These are phyloP conservation scores for Eueides isabella DNA, from an alignment of 1,140 invertebrate genomes.

Conservation along the genomic window DNA sequence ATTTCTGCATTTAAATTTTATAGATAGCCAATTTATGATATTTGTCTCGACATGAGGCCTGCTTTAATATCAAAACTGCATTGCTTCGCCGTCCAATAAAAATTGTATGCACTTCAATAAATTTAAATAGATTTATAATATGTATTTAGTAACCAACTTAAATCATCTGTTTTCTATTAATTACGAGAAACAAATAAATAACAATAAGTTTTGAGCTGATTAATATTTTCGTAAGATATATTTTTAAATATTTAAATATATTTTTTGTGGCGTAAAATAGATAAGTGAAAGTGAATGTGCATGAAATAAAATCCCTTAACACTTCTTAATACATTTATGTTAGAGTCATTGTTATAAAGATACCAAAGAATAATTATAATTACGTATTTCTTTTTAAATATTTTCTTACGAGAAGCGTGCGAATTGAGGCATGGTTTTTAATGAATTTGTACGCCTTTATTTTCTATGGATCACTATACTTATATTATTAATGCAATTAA, in stretches of 20 bases:
- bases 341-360: too few relatives aligned
- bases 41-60: constrained; percentile 43
- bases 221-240: constrained; percentile 9
- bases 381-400: constrained; percentile 9
- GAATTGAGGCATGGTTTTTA: not conserved
- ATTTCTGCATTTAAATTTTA: constrained; percentile 38
- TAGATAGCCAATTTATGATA: constrained; percentile 43
- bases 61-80: constrained; percentile 53
- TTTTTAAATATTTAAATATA: constrained; percentile 7
- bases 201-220: constrained; percentile 10
- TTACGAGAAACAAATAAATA: not conserved
- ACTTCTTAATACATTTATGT: not conserved
- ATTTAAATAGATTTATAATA: constrained; percentile 26
- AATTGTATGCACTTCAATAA: constrained; percentile 42
- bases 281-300: constrained; percentile 20
- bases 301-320: constrained; percentile 12
- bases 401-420: constrained; percentile 6
- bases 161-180: constrained; percentile 11
- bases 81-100: constrained; percentile 69
- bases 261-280: not conserved
- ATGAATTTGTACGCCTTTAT: constrained; percentile 3
- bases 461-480: constrained; percentile 14
- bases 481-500: constrained; percentile 21
- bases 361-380: not conserved
- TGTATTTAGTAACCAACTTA: not conserved